phyloP scores from a whole-genome alignment of 2,888 invertebrate species.

The Chirona hameri region DNA sequence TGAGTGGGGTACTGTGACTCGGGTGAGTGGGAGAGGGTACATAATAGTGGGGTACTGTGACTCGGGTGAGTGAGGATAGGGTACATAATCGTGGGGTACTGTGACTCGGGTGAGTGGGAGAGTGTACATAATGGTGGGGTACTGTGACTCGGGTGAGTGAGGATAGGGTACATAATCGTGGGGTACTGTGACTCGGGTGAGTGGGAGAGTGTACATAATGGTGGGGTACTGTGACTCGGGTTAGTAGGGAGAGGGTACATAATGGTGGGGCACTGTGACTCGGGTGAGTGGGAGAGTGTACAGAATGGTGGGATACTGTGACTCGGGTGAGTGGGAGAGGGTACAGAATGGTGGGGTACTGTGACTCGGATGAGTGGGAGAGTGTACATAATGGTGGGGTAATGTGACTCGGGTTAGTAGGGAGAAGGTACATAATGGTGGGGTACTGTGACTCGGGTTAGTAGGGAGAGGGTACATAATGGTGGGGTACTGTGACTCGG shows the following conservation, averaged over 20 bases:
- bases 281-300: not conserved
- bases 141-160: not conserved
- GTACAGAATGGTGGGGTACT: not conserved
- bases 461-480: not conserved
- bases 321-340: not conserved
- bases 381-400: too few relatives aligned
- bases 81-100: not conserved
- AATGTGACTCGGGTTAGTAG: not conserved
- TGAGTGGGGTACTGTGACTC: not conserved
- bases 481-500: not conserved
- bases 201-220: not conserved
- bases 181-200: not conserved
- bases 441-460: not conserved
- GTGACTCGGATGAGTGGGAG: not conserved
- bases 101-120: not conserved
- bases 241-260: not conserved
- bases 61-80: not conserved
- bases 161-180: not conserved
- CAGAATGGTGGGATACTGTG: not conserved
- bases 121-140: not conserved
- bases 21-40: not conserved
- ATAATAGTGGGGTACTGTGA: not conserved
- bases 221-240: not conserved
- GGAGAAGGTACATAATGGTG: not conserved
- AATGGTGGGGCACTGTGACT: not conserved